Conservation (phyloP, 1,140 invertebrate species). For the Nasonia vitripennis region DNA sequence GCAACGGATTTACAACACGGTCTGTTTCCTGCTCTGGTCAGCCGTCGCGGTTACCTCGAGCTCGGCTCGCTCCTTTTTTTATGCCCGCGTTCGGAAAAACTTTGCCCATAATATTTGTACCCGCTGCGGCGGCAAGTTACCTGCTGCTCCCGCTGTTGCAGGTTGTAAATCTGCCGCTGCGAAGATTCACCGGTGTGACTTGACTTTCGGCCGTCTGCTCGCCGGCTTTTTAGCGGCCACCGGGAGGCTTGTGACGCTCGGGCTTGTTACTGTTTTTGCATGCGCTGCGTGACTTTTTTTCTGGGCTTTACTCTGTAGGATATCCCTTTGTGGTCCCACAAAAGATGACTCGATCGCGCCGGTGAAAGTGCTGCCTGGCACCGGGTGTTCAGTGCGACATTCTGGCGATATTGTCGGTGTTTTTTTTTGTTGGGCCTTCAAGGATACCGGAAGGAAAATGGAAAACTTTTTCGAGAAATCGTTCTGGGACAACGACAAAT, state of each 20-base stretch:
- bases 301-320: not conserved
- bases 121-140: constrained; percentile 13
- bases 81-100: constrained; percentile 23
- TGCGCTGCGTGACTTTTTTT: constrained; percentile 16
- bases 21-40: constrained; percentile 14
- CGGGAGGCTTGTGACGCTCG: constrained; percentile 15
- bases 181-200: not conserved
- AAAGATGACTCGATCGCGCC: constrained; percentile 39
- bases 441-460: constrained; percentile 29
- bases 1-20: constrained; percentile 39
- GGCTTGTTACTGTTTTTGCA: constrained; percentile 15
- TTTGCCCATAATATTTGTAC: constrained; percentile 45
- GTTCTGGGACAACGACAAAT: not conserved
- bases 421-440: constrained; percentile 14
- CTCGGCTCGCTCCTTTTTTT: constrained; percentile 16
- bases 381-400: constrained; percentile 28
- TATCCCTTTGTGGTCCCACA: not conserved
- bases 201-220: not conserved
- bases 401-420: constrained; percentile 12
- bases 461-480: constrained; percentile 35
- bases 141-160: not conserved
- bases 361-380: constrained; percentile 45
- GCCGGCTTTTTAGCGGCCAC: not conserved
- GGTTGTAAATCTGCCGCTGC: constrained; percentile 28
- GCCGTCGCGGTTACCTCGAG: not conserved